These are phyloP conservation scores for Trinorchestia longiramus DNA, from an alignment of 1,140 invertebrate genomes.

Conservation along the genomic window DNA sequence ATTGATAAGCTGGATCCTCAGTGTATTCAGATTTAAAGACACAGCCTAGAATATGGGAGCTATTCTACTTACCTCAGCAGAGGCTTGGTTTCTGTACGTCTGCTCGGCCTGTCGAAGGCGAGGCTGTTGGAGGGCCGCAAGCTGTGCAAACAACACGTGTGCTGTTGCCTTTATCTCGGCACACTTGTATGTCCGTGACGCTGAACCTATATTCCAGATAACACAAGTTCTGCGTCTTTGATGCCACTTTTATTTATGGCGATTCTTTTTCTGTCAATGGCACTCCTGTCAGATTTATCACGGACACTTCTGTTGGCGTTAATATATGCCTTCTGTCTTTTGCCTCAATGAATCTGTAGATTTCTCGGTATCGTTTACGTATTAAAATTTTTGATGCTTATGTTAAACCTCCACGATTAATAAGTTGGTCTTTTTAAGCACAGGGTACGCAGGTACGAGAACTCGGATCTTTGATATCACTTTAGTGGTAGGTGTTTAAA, in stretches of 20 bases:
- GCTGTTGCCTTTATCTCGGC: neutral
- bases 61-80: neutral
- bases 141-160: constrained; percentile 5
- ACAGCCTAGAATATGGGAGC: neutral
- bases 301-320: neutral
- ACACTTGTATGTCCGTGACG: neutral
- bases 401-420: neutral
- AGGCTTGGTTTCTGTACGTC: neutral
- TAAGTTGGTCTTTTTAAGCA: too few species aligned
- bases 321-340: neutral
- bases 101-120: neutral
- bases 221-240: neutral
- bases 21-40: neutral
- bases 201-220: neutral
- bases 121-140: neutral
- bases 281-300: neutral
- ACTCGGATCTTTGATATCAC: too few species aligned
- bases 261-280: neutral
- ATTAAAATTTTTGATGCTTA: neutral
- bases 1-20: too few species aligned
- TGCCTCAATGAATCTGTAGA: neutral
- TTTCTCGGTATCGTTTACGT: neutral
- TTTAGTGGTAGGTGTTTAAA: neutral
- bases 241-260: neutral
- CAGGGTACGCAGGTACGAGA: too few species aligned